Conservation (phyloP, 2,113 vertebrate species). For the Neodontobutis hainanensis region DNA sequence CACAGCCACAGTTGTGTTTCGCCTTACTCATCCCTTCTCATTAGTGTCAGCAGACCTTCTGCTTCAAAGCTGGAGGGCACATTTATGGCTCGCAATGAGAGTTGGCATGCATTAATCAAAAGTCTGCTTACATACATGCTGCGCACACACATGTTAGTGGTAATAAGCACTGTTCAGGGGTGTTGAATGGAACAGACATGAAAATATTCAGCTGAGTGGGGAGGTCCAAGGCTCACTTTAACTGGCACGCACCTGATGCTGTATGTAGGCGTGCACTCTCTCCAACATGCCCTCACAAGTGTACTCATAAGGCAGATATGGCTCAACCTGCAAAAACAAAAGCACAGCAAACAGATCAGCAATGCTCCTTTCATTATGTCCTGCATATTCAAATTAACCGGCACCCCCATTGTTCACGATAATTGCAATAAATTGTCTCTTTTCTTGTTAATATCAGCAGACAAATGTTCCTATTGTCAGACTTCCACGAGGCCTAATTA, state of each 20-base stretch:
- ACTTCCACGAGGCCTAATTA: conserved; percentile 42
- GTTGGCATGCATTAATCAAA: conserved; percentile 44
- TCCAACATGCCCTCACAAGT: conserved; percentile 97
- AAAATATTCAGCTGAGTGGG: conserved; percentile 32
- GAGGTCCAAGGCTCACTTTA: not conserved
- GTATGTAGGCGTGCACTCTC: conserved; percentile 92
- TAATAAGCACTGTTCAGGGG: not conserved
- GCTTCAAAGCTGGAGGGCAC: conserved; percentile 36
- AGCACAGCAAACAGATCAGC: conserved; percentile 5
- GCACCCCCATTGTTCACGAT: conserved; percentile 42
- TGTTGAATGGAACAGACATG: conserved; percentile 21
- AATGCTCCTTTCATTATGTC: conserved; percentile 3
- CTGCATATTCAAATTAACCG: not conserved
- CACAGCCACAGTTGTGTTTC: conserved; percentile 20
- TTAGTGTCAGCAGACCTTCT: conserved; percentile 49
- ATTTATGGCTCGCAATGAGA: conserved; percentile 42
- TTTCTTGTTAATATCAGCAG: conserved; percentile 47
- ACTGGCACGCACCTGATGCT: conserved; percentile 86
- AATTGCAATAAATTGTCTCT: conserved; percentile 40
- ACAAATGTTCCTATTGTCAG: conserved; percentile 53
- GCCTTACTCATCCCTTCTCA: conserved; percentile 47
- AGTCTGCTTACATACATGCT: conserved; percentile 18
- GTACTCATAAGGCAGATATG: conserved; percentile 95
- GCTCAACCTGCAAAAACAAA: conserved; percentile 84
- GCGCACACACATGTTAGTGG: conserved; percentile 1